phyloP scores from a whole-genome alignment of 2,888 invertebrate species.

The Drosophila paucipuncta region DNA sequence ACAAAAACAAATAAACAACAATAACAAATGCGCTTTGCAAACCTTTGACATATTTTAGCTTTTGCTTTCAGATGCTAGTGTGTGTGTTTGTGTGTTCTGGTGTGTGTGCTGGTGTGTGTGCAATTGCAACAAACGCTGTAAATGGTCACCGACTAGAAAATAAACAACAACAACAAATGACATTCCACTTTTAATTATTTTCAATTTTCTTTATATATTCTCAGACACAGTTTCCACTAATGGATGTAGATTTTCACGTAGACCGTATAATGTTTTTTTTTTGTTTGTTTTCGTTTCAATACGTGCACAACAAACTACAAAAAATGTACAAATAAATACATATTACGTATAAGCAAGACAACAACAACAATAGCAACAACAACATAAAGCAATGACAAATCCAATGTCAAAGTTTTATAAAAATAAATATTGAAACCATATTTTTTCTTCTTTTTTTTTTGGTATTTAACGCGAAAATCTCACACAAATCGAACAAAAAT shows the following conservation, averaged over 20 bases:
- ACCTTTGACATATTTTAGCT: conserved; percentile 72
- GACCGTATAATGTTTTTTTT: not conserved
- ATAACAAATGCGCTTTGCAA: conserved; percentile 46
- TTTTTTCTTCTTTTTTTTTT: conserved; percentile 6
- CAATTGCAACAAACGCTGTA: conserved; percentile 62
- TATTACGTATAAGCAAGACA: conserved; percentile 71
- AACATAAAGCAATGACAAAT: conserved; percentile 79
- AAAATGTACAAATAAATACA: conserved; percentile 29
- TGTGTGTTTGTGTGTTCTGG: conserved; percentile 27
- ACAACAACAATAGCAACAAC: conserved; percentile 53
- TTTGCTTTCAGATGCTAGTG: conserved; percentile 46
- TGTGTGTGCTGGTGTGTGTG: conserved; percentile 31
- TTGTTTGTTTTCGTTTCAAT: conserved; percentile 20
- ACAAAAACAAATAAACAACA: not conserved
- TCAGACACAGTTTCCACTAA: conserved; percentile 34
- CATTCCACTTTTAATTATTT: conserved; percentile 29
- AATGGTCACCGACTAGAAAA: conserved; percentile 61
- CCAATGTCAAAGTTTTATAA: conserved; percentile 83
- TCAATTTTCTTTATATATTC: not conserved
- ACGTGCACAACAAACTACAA: conserved; percentile 29
- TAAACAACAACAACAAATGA: conserved; percentile 36
- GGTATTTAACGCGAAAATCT: conserved; percentile 5
- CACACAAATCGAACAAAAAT: conserved; percentile 4
- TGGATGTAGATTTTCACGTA: conserved; percentile 30
- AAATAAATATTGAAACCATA: conserved; percentile 71